Evolutionary conservation across 2,797 vertebrate species (phyloP).

Genomic region (Jordanella pulchra): DNA sequence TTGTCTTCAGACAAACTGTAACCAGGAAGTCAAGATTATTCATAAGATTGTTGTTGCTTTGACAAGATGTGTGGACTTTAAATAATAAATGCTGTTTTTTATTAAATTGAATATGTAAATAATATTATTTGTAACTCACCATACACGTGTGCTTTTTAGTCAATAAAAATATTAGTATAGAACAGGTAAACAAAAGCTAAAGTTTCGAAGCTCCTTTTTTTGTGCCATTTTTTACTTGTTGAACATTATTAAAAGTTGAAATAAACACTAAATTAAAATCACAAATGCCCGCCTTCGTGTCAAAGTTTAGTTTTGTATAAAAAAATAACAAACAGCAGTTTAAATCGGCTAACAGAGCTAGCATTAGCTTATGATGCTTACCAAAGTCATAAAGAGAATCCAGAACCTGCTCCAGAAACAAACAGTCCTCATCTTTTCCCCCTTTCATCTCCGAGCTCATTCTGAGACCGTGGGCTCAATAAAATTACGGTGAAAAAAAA

Average conservation of each 20-base stretch:
- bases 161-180: neutral
- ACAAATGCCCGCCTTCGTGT: no score
- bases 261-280: accelerated
- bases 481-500: neutral
- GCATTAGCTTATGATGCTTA: constrained; percentile 54
- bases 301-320: accelerated
- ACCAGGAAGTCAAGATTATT: no score
- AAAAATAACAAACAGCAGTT: neutral
- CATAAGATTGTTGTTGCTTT: no score
- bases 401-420: constrained; percentile 72
- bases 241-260: neutral
- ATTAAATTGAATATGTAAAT: neutral
- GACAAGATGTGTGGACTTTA: neutral
- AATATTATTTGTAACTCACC: neutral
- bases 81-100: neutral
- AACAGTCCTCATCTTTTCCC: constrained; percentile 45
- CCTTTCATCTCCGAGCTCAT: constrained; percentile 21
- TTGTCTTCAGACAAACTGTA: no score
- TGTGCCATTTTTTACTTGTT: no score
- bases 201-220: no score
- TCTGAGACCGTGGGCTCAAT: neutral
- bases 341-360: constrained; percentile 21
- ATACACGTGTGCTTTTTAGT: neutral
- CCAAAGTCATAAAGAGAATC: constrained; percentile 81
- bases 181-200: neutral